phyloP scores from a whole-genome alignment of 2,888 invertebrate genomes.

The Prostheceraeus crozeri region DNA sequence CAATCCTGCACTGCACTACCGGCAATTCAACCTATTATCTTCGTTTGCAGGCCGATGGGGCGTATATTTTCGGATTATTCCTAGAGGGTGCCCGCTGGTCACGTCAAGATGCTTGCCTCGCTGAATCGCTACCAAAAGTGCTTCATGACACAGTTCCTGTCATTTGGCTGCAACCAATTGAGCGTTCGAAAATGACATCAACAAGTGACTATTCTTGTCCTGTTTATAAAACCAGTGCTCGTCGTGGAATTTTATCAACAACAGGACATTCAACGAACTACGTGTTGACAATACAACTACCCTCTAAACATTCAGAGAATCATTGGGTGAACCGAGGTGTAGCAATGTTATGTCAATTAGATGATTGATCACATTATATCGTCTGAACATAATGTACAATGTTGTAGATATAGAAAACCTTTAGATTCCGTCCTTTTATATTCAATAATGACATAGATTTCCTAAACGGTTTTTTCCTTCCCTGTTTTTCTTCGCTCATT shows the following conservation, averaged over 20 bases:
- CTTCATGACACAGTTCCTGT: slow-evolving; percentile 54
- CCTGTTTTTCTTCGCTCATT: too few relatives aligned
- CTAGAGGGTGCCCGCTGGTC: slow-evolving; percentile 56
- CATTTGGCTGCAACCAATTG: slow-evolving; percentile 41
- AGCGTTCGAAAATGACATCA: background rate
- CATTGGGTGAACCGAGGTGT: slow-evolving; percentile 57
- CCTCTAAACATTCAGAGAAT: slow-evolving; percentile 45
- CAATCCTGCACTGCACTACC: background rate
- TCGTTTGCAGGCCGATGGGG: slow-evolving; percentile 51
- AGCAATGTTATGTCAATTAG: slow-evolving; percentile 55
- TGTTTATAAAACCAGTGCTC: slow-evolving; percentile 51
- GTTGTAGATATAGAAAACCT: too few relatives aligned
- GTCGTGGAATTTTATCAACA: slow-evolving; percentile 52
- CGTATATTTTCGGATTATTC: slow-evolving; percentile 52
- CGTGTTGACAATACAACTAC: slow-evolving; percentile 52
- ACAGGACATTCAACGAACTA: slow-evolving; percentile 58
- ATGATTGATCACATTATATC: too few relatives aligned
- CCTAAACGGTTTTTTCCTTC: too few relatives aligned
- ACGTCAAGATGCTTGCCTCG: slow-evolving; percentile 44
- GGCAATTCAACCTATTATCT: background rate
- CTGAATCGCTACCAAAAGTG: slow-evolving; percentile 50
- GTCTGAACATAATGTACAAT: too few relatives aligned
- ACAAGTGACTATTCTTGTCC: slow-evolving; percentile 26
- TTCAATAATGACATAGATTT: too few relatives aligned
- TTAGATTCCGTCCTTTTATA: too few relatives aligned